These are phyloP conservation scores for Anorthoa munda DNA, from an alignment of 2,888 invertebrate species.

Conservation along the genomic window DNA sequence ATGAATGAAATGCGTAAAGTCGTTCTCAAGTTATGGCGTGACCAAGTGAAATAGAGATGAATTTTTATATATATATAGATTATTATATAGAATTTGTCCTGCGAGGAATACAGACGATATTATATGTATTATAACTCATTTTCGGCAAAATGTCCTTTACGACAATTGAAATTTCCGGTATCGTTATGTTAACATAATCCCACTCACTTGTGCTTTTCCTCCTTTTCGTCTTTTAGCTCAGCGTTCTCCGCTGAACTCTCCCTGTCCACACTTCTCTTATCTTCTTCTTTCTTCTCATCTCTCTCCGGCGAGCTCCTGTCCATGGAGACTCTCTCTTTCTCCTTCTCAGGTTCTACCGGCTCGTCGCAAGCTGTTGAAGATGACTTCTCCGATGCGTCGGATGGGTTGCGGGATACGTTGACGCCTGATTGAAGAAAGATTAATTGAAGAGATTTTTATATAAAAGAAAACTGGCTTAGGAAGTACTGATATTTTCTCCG, in stretches of 20 bases:
- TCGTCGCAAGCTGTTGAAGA: conserved; percentile 67
- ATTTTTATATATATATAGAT: too few species aligned
- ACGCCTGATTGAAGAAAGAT: conserved; percentile 70
- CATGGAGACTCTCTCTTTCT: conserved; percentile 64
- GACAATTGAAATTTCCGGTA: too few species aligned
- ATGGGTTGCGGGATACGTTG: conserved; percentile 87
- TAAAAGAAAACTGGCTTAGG: too few species aligned
- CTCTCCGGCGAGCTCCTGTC: conserved; percentile 66
- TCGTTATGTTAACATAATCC: too few species aligned
- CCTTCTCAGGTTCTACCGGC: conserved; percentile 66
- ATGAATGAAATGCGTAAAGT: too few species aligned
- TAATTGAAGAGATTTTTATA: neutral
- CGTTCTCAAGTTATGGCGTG: too few species aligned
- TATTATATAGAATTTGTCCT: too few species aligned
- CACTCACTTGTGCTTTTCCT: conserved; percentile 76
- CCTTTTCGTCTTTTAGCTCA: conserved; percentile 30
- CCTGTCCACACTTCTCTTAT: conserved; percentile 40
- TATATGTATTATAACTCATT: too few species aligned
- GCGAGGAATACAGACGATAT: too few species aligned
- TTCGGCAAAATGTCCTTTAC: too few species aligned
- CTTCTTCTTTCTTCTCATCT: conserved; percentile 63
- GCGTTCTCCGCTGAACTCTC: conserved; percentile 26
- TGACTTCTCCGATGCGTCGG: conserved; percentile 83
- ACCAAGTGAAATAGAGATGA: too few species aligned
- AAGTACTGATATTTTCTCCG: too few species aligned